These are phyloP conservation scores for Fulica atra DNA, from an alignment of 2,113 vertebrate species.

Conservation along the genomic window DNA sequence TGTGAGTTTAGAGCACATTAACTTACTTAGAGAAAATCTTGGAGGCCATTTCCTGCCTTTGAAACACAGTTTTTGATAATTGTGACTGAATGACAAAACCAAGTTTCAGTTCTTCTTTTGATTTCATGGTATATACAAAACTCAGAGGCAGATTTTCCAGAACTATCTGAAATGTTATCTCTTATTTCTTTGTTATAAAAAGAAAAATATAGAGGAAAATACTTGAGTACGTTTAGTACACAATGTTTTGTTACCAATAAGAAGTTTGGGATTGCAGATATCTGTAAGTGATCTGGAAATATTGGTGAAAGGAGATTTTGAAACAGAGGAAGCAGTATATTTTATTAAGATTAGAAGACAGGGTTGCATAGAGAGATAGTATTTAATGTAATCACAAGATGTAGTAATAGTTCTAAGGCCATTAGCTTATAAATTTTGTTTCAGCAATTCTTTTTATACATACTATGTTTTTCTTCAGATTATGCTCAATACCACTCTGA, in stretches of 20 bases:
- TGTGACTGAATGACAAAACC: not conserved
- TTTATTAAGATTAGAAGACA: not conserved
- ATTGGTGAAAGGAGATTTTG: not conserved
- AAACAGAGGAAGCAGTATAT: not conserved
- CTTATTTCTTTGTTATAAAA: not conserved
- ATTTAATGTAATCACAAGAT: not conserved
- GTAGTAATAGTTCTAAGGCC: not conserved
- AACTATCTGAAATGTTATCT: not conserved
- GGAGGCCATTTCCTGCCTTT: not conserved
- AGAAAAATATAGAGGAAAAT: not conserved
- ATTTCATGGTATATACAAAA: not conserved
- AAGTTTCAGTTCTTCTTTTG: not conserved
- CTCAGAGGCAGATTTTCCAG: not conserved
- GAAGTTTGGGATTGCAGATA: not conserved
- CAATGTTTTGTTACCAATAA: not conserved
- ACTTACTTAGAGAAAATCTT: not conserved
- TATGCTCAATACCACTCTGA: not conserved
- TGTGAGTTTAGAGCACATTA: not conserved
- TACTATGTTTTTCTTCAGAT: not conserved
- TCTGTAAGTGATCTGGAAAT: not conserved
- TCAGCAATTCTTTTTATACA: not conserved
- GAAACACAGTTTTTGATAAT: not conserved
- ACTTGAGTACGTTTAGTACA: not conserved
- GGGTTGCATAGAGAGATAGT: not conserved
- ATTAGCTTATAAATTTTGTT: not conserved